Evolutionary conservation across 2,888 invertebrate species (phyloP).

Genomic region (Mechanitis messenoides): DNA sequence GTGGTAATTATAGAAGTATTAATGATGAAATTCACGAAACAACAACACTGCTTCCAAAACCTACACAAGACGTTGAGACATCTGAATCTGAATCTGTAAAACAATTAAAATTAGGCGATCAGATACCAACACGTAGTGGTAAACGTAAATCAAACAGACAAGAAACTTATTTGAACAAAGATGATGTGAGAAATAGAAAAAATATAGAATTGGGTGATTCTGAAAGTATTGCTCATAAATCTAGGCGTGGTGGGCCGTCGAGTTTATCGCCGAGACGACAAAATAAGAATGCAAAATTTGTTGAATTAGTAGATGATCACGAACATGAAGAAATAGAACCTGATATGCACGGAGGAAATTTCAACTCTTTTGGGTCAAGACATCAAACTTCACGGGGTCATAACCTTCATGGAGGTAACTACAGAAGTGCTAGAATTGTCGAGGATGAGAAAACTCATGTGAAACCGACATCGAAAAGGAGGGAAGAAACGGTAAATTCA

Average conservation of each 20-base stretch:
- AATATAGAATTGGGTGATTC: constrained; percentile 42
- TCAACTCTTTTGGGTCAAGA: constrained; percentile 39
- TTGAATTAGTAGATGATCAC: constrained; percentile 48
- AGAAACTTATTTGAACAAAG: background rate
- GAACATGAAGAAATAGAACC: constrained; percentile 21
- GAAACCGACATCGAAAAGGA: constrained; percentile 27
- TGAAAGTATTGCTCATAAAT: constrained; percentile 27
- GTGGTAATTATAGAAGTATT: constrained; percentile 64
- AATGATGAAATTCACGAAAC: constrained; percentile 33
- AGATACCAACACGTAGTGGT: constrained; percentile 12
- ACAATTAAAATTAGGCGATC: constrained; percentile 11
- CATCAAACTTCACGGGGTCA: constrained; percentile 35
- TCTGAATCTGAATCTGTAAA: constrained; percentile 47
- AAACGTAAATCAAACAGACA: constrained; percentile 3
- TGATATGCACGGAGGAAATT: constrained; percentile 40
- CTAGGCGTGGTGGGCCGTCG: constrained; percentile 52
- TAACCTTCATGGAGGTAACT: constrained; percentile 67
- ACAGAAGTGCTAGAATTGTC: constrained; percentile 54
- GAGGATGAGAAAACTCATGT: constrained; percentile 33
- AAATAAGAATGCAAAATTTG: constrained; percentile 47
- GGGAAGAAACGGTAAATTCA: constrained; percentile 38
- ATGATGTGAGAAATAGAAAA: constrained; percentile 39
- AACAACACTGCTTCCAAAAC: constrained; percentile 9
- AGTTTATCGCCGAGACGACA: constrained; percentile 35
- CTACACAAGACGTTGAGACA: constrained; percentile 44